Conservation (phyloP, 1,140 invertebrate species). For the Neodiprion fabricii region DNA sequence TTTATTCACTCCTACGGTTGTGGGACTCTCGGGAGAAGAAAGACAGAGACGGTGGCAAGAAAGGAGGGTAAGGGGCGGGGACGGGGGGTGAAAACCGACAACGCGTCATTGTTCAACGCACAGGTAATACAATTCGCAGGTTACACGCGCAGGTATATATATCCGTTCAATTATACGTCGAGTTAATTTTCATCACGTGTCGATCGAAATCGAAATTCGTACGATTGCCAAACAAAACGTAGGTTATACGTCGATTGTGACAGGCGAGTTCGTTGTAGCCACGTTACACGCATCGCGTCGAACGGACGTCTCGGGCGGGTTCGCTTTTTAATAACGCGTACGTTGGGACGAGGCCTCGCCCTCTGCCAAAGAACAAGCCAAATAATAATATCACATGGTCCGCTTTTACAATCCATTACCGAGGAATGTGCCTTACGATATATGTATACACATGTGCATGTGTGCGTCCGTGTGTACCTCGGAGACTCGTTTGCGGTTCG, state of each 20-base stretch:
- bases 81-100: too few species aligned
- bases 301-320: too few species aligned
- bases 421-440: neutral
- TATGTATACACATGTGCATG: neutral
- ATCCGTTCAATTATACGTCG: neutral
- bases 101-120: too few species aligned
- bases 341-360: neutral
- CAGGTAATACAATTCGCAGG: too few species aligned
- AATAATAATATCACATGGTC: neutral
- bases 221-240: neutral
- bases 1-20: neutral
- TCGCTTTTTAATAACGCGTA: neutral
- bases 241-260: neutral
- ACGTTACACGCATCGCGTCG: neutral
- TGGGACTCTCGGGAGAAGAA: too few species aligned
- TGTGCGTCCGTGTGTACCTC: too few species aligned
- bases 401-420: slow-evolving; percentile 3
- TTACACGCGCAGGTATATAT: too few species aligned
- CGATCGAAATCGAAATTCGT: neutral
- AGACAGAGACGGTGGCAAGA: too few species aligned
- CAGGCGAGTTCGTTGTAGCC: too few species aligned
- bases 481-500: neutral
- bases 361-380: neutral
- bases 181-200: neutral
- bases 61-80: too few species aligned